These are phyloP conservation scores for Abrostola triplasia DNA, from an alignment of 2,888 invertebrate genomes.

Conservation along the genomic window DNA sequence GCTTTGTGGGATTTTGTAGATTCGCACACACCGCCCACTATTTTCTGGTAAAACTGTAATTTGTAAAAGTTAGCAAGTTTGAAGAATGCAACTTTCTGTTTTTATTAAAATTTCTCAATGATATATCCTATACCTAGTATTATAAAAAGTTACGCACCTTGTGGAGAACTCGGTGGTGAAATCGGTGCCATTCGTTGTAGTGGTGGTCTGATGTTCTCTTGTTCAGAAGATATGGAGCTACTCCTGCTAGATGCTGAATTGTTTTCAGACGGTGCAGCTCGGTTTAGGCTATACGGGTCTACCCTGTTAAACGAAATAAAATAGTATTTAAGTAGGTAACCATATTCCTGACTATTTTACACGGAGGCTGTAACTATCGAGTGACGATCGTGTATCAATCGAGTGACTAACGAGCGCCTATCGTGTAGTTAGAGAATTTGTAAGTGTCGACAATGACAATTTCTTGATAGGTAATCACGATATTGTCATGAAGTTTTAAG, in stretches of 20 bases:
- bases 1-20: constrained; percentile 84
- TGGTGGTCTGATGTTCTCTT: constrained; percentile 82
- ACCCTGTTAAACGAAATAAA: constrained; percentile 42
- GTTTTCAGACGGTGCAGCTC: constrained; percentile 71
- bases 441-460: no score
- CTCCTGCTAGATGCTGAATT: constrained; percentile 83
- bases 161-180: constrained; percentile 82
- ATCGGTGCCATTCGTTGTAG: constrained; percentile 82
- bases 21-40: constrained; percentile 82
- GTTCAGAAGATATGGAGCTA: constrained; percentile 84
- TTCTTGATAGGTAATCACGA: no score
- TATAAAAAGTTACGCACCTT: constrained; percentile 67
- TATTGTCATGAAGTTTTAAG: not conserved
- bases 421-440: no score
- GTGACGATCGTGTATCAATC: no score
- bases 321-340: not conserved
- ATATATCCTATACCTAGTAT: no score
- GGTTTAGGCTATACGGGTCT: constrained; percentile 65
- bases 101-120: not conserved
- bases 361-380: no score
- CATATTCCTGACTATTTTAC: not conserved
- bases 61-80: not conserved
- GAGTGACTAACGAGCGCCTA: no score
- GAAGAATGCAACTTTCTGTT: not conserved
- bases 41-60: constrained; percentile 80